Evolutionary conservation across 2,888 invertebrate genomes (phyloP), one percentile per base, ranked within the genome.

Genomic region (Thymelicus acteon): DNA sequence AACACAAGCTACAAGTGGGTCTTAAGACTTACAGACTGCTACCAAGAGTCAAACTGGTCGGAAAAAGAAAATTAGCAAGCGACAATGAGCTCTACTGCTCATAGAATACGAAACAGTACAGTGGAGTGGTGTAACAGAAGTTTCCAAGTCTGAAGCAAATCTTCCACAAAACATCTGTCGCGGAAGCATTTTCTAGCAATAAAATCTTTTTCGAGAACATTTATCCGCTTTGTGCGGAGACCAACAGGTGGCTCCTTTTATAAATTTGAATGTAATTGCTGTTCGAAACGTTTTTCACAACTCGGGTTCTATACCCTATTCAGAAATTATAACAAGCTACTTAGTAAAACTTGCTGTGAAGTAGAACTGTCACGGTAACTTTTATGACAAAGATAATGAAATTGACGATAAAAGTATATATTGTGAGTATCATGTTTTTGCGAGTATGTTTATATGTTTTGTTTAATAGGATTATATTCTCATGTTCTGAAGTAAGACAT

Each of bases 211-310:
- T 85, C 81, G 83, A 82, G 85, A 82, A 86, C 85, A 82, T 83
- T 85, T 79, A 77, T 80, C 75, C 79, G 77, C 80, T 78, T 77
- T 78, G 73, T 73, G 75, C 72, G 40, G 72, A 77, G 73, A 80
- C 83, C 91, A 92, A 93, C 93, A 93, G 92, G 93, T 93, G 90
- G 90, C 80, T 80, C 78, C 84, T 88, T 89, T 88, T 87, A 85
- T 83, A 86, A 88, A 88, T 90, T 88, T 85, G 83, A 87, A 89
- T 89, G 87, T 89, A 89, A 91, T 89, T 88, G 88, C 83, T 81
- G 82, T 83, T 85, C 81, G 79, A 80, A 79, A 78, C 79, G 79
- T 79, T 86, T 79, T 74, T 68, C 73, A 71, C 74, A 72, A 74
- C 68, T 74, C 60, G 72, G 73, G 72, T 68, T 65, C 72, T 61